Evolutionary conservation across 2,888 invertebrate species (phyloP).

Genomic region (Dolichopus griseipennis): DNA sequence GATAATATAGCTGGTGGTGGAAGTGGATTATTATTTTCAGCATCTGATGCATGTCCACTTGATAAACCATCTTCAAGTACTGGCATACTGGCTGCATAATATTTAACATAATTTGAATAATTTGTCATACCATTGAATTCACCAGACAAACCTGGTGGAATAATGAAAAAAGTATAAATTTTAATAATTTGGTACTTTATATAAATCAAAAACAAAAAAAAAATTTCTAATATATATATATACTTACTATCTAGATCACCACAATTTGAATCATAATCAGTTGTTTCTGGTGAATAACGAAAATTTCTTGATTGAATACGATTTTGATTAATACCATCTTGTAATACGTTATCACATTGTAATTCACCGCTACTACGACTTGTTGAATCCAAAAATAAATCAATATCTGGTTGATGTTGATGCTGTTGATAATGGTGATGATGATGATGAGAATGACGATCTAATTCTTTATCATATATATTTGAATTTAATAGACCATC

Average conservation of each 20-base stretch:
- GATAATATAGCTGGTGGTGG: constrained; percentile 29
- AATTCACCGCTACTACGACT: constrained; percentile 41
- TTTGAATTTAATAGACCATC: neutral
- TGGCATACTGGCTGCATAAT: constrained; percentile 74
- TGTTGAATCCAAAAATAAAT: constrained; percentile 42
- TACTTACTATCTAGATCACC: constrained; percentile 72
- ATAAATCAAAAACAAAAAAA: no score
- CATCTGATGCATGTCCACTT: constrained; percentile 87
- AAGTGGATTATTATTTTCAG: constrained; percentile 76
- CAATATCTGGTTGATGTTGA: constrained; percentile 35
- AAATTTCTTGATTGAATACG: constrained; percentile 64
- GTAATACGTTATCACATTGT: constrained; percentile 33
- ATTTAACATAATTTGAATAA: constrained; percentile 53
- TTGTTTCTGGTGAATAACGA: constrained; percentile 84
- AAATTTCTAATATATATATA: neutral
- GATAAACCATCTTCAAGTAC: constrained; percentile 89
- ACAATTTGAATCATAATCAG: constrained; percentile 81
- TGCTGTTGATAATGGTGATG: constrained; percentile 25
- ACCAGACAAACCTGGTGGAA: constrained; percentile 44
- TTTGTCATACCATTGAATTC: constrained; percentile 50
- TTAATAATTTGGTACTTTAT: no score
- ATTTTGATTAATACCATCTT: constrained; percentile 41
- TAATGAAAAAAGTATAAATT: no score
- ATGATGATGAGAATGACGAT: constrained; percentile 19
- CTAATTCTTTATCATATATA: constrained; percentile 1